These are phyloP conservation scores for Henricia sp. DNA, from an alignment of 53 echinoderm and acorn worm species.

Conservation along the genomic window DNA sequence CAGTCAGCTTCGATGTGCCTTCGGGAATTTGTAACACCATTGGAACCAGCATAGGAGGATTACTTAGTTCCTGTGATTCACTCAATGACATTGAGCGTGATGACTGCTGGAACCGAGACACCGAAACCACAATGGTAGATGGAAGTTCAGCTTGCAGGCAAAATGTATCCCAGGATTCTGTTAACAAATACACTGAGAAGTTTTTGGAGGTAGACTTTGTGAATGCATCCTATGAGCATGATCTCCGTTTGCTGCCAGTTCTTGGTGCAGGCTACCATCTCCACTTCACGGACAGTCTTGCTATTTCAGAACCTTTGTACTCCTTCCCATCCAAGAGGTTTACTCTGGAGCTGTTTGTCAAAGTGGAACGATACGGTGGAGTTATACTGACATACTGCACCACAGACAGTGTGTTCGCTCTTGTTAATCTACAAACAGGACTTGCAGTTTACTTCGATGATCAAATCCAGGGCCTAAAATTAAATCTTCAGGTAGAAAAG, in stretches of 20 bases:
- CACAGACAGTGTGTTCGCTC: constrained; percentile 54
- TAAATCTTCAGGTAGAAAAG: constrained; percentile 48
- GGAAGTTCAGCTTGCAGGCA: constrained; percentile 43
- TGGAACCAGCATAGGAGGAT: constrained; percentile 34
- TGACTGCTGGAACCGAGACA: constrained; percentile 42
- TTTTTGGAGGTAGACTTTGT: constrained; percentile 32
- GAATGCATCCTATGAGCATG: constrained; percentile 36
- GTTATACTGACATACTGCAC: constrained; percentile 78
- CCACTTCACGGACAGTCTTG: constrained; percentile 70
- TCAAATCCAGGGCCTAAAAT: constrained; percentile 40
- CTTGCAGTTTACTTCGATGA: constrained; percentile 43
- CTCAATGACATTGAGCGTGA: constrained; percentile 56
- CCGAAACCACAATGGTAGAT: background rate
- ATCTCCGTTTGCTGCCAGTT: constrained; percentile 57
- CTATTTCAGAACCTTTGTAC: constrained; percentile 47
- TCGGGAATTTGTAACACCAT: constrained; percentile 56
- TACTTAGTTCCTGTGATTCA: constrained; percentile 74
- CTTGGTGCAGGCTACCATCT: constrained; percentile 72
- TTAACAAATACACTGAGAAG: constrained; percentile 65
- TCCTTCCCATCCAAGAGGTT: constrained; percentile 67
- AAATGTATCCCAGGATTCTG: constrained; percentile 63
- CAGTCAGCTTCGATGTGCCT: constrained; percentile 61
- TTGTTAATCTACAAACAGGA: constrained; percentile 56
- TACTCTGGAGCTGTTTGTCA: constrained; percentile 73
- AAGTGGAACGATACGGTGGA: constrained; percentile 61